phyloP scores from a whole-genome alignment of 2,888 invertebrate species.

The Panopea generosa region DNA sequence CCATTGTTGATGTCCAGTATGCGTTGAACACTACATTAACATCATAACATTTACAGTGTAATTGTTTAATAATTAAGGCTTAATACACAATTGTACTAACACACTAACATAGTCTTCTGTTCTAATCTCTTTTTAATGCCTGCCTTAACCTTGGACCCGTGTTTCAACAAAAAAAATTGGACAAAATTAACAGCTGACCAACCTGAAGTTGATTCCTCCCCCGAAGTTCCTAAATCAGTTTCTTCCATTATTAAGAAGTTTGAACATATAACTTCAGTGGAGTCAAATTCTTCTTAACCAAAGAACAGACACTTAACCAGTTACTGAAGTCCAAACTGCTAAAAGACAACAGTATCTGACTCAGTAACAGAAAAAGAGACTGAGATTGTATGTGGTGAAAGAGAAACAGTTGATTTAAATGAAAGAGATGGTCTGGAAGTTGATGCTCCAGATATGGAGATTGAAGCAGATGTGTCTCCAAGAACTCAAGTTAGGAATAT shows the following conservation, averaged over 20 bases:
- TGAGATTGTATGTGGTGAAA: background rate
- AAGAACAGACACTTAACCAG: constrained; percentile 26
- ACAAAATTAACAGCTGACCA: background rate
- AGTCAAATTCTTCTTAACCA: constrained; percentile 33
- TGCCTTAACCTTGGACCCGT: constrained; percentile 31
- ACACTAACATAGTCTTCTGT: constrained; percentile 34
- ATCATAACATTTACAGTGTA: too few species aligned
- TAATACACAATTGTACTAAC: constrained; percentile 11
- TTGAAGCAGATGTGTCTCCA: constrained; percentile 40
- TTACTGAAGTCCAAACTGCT: constrained; percentile 8
- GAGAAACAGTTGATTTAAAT: background rate
- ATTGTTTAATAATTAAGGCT: too few species aligned
- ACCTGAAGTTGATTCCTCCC: constrained; percentile 51
- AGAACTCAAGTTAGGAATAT: constrained; percentile 58
- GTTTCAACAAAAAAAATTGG: constrained; percentile 12
- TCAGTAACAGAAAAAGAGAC: background rate
- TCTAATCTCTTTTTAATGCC: constrained; percentile 47
- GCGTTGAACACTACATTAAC: too few species aligned
- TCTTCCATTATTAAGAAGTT: constrained; percentile 72
- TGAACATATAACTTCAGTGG: constrained; percentile 60
- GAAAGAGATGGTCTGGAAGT: constrained; percentile 35
- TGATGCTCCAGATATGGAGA: constrained; percentile 26
- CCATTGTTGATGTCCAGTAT: too few species aligned
- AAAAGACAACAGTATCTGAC: background rate
- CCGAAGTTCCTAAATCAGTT: constrained; percentile 66